Evolutionary conservation across 2,888 invertebrate genomes (phyloP).

Genomic region (Leptinotarsa rubiginosa): DNA sequence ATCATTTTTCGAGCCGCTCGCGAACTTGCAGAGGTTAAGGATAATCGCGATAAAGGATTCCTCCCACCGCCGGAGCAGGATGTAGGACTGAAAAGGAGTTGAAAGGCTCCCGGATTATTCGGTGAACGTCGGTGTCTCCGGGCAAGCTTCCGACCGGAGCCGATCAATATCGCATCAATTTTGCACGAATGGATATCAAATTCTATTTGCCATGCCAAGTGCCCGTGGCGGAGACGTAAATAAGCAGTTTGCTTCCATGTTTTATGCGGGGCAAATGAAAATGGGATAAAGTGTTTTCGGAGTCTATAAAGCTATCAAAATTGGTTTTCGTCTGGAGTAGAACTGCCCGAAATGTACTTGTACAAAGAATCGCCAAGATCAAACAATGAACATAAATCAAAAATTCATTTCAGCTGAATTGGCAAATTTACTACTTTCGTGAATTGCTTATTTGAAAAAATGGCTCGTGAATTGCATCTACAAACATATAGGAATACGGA

Average conservation of each 20-base stretch:
- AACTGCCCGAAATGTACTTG: background rate
- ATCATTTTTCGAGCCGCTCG: conserved; percentile 10
- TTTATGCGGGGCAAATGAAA: conserved; percentile 4
- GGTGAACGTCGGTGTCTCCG: conserved; percentile 56
- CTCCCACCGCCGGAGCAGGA: conserved; percentile 26
- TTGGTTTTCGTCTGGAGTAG: background rate
- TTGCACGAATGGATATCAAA: conserved; percentile 42
- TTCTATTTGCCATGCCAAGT: conserved; percentile 38
- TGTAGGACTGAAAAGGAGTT: conserved; percentile 32
- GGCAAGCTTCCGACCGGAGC: conserved; percentile 60
- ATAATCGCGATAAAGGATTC: conserved; percentile 11
- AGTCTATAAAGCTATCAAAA: background rate
- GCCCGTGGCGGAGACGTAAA: background rate
- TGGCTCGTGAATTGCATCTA: too few relatives aligned
- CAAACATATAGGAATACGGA: too few relatives aligned
- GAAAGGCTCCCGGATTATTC: conserved; percentile 47
- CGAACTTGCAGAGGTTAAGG: background rate
- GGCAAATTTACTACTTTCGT: too few relatives aligned
- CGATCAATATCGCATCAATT: conserved; percentile 59
- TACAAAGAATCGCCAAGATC: background rate
- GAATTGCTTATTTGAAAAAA: too few relatives aligned
- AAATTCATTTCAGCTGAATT: background rate
- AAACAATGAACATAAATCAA: background rate
- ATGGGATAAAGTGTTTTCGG: background rate
- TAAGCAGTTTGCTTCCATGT: background rate